These are phyloP conservation scores for Drosophila gaucha DNA, from an alignment of 2,888 invertebrate species.

Conservation along the genomic window DNA sequence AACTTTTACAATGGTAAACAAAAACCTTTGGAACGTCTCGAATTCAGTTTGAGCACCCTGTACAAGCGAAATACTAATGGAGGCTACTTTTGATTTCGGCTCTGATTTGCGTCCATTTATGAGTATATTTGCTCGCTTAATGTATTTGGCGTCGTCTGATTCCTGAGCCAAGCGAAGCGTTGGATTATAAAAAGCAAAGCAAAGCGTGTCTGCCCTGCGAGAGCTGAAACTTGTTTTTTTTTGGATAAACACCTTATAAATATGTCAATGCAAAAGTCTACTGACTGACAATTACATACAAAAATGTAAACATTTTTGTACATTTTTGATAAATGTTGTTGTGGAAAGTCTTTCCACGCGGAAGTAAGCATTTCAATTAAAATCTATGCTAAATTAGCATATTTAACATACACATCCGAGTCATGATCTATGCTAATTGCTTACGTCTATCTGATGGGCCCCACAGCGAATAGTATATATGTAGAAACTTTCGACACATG, in stretches of 20 bases:
- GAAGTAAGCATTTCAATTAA: slow-evolving; percentile 22
- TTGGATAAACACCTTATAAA: neutral
- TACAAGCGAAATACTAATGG: slow-evolving; percentile 11
- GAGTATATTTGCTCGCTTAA: slow-evolving; percentile 46
- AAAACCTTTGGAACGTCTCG: neutral
- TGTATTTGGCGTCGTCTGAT: slow-evolving; percentile 56
- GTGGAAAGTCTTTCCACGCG: slow-evolving; percentile 4
- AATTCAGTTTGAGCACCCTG: slow-evolving; percentile 29
- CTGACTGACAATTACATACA: neutral
- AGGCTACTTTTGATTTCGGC: neutral
- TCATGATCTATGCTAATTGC: slow-evolving; percentile 36
- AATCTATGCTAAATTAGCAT: slow-evolving; percentile 28
- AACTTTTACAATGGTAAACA: neutral
- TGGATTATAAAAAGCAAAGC: slow-evolving; percentile 3
- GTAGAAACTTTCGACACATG: slow-evolving; percentile 28
- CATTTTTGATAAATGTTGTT: neutral
- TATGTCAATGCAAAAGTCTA: neutral
- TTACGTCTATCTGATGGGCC: slow-evolving; percentile 10
- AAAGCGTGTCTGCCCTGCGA: neutral
- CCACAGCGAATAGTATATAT: neutral
- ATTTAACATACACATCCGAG: slow-evolving; percentile 6
- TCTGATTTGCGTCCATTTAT: slow-evolving; percentile 33
- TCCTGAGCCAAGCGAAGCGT: slow-evolving; percentile 21
- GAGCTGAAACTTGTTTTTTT: slow-evolving; percentile 37
- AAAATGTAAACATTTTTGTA: neutral